These are phyloP conservation scores for Falco cherrug DNA, from an alignment of 2,797 vertebrate genomes.

Conservation along the genomic window DNA sequence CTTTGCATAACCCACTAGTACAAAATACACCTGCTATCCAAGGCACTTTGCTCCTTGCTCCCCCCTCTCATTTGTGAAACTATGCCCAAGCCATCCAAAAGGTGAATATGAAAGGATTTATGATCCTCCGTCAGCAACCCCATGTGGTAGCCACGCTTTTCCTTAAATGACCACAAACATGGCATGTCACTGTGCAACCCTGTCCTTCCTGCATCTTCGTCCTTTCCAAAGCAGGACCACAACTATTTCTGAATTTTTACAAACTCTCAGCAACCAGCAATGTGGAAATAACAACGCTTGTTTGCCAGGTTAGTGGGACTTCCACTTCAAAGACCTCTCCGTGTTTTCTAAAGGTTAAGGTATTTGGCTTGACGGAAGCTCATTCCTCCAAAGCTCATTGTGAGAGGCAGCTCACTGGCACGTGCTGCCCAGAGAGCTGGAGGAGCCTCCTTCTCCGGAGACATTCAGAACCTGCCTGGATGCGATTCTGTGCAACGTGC, in stretches of 20 bases:
- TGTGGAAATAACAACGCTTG: neutral
- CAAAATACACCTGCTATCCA: neutral
- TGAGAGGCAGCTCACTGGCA: no score
- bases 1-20: accelerated
- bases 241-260: neutral
- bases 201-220: neutral
- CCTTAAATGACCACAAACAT: neutral
- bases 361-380: neutral
- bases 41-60: neutral
- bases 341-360: neutral
- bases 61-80: neutral
- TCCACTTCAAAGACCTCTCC: neutral
- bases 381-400: neutral
- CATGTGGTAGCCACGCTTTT: neutral
- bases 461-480: no score
- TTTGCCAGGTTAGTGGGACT: neutral
- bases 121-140: neutral
- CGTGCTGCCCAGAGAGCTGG: no score
- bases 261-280: neutral
- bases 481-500: no score
- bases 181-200: neutral
- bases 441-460: no score
- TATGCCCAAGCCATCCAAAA: neutral
- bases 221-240: neutral
- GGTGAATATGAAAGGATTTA: neutral